phyloP scores from a whole-genome alignment of 2,797 vertebrate species.

The Carcharodon carcharias region DNA sequence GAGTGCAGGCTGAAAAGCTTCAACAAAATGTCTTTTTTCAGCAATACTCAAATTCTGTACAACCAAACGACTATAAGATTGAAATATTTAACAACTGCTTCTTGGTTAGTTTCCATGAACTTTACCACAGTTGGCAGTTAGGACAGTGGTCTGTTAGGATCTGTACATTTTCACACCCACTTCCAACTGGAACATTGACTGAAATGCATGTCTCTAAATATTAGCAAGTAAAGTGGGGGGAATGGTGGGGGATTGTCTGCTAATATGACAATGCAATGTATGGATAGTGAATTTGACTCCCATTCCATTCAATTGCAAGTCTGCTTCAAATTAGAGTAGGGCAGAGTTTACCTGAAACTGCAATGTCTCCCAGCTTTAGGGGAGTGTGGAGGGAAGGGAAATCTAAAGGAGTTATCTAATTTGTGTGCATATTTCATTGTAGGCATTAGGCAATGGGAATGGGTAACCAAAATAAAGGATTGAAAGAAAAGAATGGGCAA shows the following conservation, averaged over 20 bases:
- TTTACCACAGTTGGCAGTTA: not conserved
- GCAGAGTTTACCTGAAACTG: not conserved
- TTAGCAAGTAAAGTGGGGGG: not conserved
- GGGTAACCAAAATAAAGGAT: not conserved
- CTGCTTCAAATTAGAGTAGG: not conserved
- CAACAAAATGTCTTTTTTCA: too few species aligned
- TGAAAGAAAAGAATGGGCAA: not conserved
- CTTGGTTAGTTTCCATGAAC: not conserved
- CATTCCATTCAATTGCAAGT: not conserved
- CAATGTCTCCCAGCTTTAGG: not conserved
- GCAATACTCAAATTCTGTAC: too few species aligned
- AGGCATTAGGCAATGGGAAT: too few species aligned
- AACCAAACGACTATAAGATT: too few species aligned
- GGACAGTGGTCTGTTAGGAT: not conserved
- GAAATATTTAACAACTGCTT: not conserved
- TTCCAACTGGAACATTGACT: not conserved
- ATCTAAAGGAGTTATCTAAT: not conserved
- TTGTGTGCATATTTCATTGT: not conserved
- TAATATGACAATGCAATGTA: not conserved
- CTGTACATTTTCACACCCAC: not conserved
- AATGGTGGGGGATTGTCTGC: not conserved
- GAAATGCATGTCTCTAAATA: not conserved
- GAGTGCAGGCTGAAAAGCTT: too few species aligned
- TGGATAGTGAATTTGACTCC: not conserved
- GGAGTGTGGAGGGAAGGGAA: not conserved